Evolutionary conservation across 2,888 invertebrate genomes (phyloP).

Genomic region (Dicranocentrus wangi): DNA sequence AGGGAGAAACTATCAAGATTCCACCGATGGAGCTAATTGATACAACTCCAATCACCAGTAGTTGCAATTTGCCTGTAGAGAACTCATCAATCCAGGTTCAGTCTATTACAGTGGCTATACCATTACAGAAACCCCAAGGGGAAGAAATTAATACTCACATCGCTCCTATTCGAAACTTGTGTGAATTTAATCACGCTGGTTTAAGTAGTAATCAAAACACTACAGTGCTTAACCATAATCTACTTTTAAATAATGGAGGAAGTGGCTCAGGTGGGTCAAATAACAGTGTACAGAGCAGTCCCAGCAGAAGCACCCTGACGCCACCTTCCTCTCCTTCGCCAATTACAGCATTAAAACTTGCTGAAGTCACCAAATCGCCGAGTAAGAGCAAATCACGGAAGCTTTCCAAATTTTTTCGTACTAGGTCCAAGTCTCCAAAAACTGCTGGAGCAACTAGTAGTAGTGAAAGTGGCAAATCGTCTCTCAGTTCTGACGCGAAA

Average conservation of each 20-base stretch:
- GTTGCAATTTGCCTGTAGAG: slow-evolving; percentile 46
- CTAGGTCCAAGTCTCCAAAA: slow-evolving; percentile 72
- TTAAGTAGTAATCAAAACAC: not conserved
- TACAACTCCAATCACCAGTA: slow-evolving; percentile 69
- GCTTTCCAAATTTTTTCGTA: slow-evolving; percentile 72
- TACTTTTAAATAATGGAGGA: slow-evolving; percentile 48
- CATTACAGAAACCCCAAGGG: slow-evolving; percentile 34
- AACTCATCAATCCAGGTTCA: slow-evolving; percentile 31
- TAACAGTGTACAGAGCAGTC: slow-evolving; percentile 61
- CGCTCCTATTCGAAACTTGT: slow-evolving; percentile 42
- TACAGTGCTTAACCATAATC: not conserved
- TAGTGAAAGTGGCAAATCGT: slow-evolving; percentile 72
- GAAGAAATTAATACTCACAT: not conserved
- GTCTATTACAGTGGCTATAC: slow-evolving; percentile 50
- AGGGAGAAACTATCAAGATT: slow-evolving; percentile 70
- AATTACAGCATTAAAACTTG: slow-evolving; percentile 39
- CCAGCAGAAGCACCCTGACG: slow-evolving; percentile 60
- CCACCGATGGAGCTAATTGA: slow-evolving; percentile 73
- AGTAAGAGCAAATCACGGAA: slow-evolving; percentile 72
- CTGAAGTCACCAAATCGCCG: slow-evolving; percentile 70
- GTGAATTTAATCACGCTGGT: slow-evolving; percentile 68
- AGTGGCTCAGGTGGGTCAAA: slow-evolving; percentile 47
- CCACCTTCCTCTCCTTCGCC: slow-evolving; percentile 65
- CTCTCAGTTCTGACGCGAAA: slow-evolving; percentile 66
- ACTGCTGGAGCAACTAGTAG: slow-evolving; percentile 68